Evolutionary conservation across 2,888 invertebrate species (phyloP).

Genomic region (Seira musarum): DNA sequence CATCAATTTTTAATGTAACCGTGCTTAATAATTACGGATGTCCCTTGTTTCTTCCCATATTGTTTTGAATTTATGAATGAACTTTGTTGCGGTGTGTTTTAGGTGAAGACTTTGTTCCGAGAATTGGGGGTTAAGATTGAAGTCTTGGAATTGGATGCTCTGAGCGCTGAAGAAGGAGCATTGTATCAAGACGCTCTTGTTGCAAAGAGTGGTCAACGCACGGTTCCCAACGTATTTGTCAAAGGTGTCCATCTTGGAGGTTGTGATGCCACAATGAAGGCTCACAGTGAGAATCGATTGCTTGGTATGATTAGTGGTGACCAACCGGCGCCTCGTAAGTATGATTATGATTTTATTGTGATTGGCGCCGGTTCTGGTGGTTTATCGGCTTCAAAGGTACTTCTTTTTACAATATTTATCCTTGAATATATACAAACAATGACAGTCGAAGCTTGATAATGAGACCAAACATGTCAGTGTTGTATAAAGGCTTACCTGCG

Average conservation of each 20-base stretch:
- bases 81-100: no score
- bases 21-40: no score
- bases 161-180: constrained; percentile 72
- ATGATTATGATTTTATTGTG: constrained; percentile 77
- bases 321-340: constrained; percentile 65
- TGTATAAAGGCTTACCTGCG: no score
- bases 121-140: constrained; percentile 51
- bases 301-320: constrained; percentile 63
- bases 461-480: no score
- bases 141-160: constrained; percentile 58
- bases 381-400: constrained; percentile 77
- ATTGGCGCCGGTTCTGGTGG: constrained; percentile 80
- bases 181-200: constrained; percentile 72
- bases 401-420: no score
- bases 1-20: no score
- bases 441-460: no score
- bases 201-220: constrained; percentile 73
- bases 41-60: no score
- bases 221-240: constrained; percentile 76
- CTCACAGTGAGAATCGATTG: constrained; percentile 71
- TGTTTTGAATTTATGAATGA: no score
- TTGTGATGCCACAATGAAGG: constrained; percentile 73
- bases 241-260: constrained; percentile 74
- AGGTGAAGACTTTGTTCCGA: constrained; percentile 61
- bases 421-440: no score